Evolutionary conservation across 2,888 invertebrate genomes (phyloP).

Genomic region (Trichogramma evanescens): DNA sequence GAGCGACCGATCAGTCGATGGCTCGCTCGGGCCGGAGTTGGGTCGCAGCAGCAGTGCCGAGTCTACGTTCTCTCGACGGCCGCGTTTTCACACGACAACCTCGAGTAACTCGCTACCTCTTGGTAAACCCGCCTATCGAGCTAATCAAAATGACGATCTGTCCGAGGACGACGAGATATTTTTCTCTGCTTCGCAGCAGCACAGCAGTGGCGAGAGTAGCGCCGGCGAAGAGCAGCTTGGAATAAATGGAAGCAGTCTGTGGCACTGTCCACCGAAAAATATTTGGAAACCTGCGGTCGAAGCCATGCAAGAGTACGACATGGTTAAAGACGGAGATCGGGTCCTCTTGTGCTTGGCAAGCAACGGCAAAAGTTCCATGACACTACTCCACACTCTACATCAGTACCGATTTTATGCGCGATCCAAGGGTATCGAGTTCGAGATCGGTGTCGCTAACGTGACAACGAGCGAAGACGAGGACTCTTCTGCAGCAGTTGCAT

Average conservation of each 20-base stretch:
- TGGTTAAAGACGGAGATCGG: slow-evolving; percentile 76
- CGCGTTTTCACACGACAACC: slow-evolving; percentile 6
- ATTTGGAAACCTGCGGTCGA: slow-evolving; percentile 77
- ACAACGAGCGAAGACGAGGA: slow-evolving; percentile 60
- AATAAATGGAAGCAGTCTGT: slow-evolving; percentile 43
- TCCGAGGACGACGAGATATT: slow-evolving; percentile 40
- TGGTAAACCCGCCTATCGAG: slow-evolving; percentile 26
- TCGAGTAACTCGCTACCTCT: slow-evolving; percentile 20
- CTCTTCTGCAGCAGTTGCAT: slow-evolving; percentile 52
- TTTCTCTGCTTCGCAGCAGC: slow-evolving; percentile 19
- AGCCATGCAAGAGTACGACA: slow-evolving; percentile 74
- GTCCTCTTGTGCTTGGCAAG: slow-evolving; percentile 74
- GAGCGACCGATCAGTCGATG: slow-evolving; percentile 52
- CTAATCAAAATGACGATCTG: slow-evolving; percentile 33
- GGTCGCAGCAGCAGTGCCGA: slow-evolving; percentile 43
- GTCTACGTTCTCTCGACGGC: slow-evolving; percentile 33
- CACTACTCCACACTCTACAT: slow-evolving; percentile 72
- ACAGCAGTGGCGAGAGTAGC: slow-evolving; percentile 27
- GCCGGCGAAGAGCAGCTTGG: slow-evolving; percentile 29
- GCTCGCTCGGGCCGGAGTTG: slow-evolving; percentile 27
- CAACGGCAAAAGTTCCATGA: slow-evolving; percentile 77
- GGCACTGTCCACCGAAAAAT: slow-evolving; percentile 71
- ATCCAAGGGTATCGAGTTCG: slow-evolving; percentile 69
- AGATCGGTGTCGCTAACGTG: slow-evolving; percentile 67
- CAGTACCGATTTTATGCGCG: slow-evolving; percentile 76